Evolutionary conservation across 2,888 invertebrate genomes (phyloP), one percentile per base, ranked within the genome.

Genomic region (Listrodromus nycthemerus): DNA sequence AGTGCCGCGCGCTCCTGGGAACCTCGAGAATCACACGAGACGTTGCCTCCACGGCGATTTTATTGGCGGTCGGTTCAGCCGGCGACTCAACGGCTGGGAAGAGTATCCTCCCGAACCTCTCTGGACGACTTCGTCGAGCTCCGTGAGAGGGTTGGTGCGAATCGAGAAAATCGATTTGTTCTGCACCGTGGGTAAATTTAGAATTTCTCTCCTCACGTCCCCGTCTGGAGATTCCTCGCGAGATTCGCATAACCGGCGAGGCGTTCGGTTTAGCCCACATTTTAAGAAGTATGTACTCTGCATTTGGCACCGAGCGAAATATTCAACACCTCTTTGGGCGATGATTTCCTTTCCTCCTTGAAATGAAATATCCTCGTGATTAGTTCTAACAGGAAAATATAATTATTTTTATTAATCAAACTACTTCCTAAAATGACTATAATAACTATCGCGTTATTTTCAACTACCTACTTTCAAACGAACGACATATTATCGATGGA

Each of bases 171-270:
- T 89, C 90, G 88, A 89, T 83, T 83, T 80, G 30, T 76, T 63
- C 48, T 81, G 77, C 70, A 33, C 78, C 41, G 41, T 45, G 82
- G 30, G 71, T 90, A 89, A 89, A 89, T 86, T 90, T 90, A 90
- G 89, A 90, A 85, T 52, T 77, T 52, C 50, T 55, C 79, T 6
- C 48, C 50, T 13, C 21, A 0, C 50, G 8, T 27, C 58, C 55
- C 27, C 16, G 30, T 61, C 27, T 16, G 6, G 16, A 74, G 33
- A 73, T 73, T 48, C 67, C 21, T 63, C 27, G n/a, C 37, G 63
- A 58, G 67, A 61, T 58, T 71, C 58, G 71, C 71, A 58, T 58
- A 71, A 24, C 37, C 16, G 58, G 27, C 41, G n/a, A 27, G 24
- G 24, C 55, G 21, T 55, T 55, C 37, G 5, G 7, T 10, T 48